These are phyloP conservation scores for Peromyscus melanophrys DNA, from an alignment of 2,797 vertebrate species.

Conservation along the genomic window DNA sequence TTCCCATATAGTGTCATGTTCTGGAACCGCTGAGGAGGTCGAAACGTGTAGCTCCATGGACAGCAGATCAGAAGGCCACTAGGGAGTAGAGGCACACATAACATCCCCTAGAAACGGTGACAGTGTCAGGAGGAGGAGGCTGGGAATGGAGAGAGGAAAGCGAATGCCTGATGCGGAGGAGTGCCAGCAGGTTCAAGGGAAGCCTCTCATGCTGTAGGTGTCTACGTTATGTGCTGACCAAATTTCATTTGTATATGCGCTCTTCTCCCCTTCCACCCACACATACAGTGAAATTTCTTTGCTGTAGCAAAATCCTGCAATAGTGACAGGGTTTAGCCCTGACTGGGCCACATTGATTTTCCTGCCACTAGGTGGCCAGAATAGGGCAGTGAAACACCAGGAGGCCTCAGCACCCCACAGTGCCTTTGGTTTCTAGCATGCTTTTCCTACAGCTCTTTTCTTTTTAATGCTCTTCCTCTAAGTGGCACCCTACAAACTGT, in stretches of 20 bases:
- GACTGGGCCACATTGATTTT: slow-evolving; percentile 45
- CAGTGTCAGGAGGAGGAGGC: background rate
- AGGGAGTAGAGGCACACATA: background rate
- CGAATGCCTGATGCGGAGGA: background rate
- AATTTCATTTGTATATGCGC: background rate
- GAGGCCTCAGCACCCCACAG: background rate
- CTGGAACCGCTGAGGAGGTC: background rate
- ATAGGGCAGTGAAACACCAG: background rate
- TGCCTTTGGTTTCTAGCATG: background rate
- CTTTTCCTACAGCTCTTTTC: background rate
- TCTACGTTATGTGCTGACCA: background rate
- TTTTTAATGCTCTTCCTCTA: background rate
- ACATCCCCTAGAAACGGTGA: background rate
- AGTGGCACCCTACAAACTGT: background rate
- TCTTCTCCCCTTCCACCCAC: background rate
- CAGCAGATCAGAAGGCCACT: background rate
- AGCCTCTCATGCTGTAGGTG: background rate
- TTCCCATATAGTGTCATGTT: background rate
- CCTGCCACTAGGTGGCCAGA: background rate
- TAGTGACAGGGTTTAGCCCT: background rate
- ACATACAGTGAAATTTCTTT: slow-evolving; percentile 44
- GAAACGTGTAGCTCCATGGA: background rate
- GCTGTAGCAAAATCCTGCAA: background rate
- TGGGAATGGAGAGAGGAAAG: background rate
- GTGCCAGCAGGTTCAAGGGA: background rate